phyloP scores from a whole-genome alignment of 2,797 vertebrate species.

The Cossypha caffra region DNA sequence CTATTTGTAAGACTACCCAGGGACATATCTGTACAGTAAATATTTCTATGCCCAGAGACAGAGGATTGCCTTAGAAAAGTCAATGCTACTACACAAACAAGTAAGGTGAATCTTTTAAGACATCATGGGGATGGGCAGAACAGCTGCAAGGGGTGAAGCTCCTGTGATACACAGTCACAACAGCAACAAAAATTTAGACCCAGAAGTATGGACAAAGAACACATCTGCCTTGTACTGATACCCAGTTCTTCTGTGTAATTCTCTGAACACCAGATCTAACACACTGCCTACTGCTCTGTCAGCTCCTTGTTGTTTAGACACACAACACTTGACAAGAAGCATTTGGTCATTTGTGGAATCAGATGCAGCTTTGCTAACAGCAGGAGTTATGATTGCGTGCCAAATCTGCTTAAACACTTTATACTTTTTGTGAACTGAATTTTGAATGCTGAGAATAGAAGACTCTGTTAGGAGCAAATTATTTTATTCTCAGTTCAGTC shows the following conservation, averaged over 20 bases:
- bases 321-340: background rate
- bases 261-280: background rate
- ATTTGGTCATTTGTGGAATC: background rate
- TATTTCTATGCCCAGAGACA: background rate
- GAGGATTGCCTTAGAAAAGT: background rate
- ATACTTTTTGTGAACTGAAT: background rate
- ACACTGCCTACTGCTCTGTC: background rate
- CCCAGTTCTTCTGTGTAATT: background rate
- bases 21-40: background rate
- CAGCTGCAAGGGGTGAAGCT: background rate
- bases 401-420: background rate
- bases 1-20: background rate
- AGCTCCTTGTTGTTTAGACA: background rate
- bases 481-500: background rate
- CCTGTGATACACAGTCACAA: background rate
- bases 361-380: background rate
- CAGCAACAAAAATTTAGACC: background rate
- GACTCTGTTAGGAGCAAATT: background rate
- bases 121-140: background rate
- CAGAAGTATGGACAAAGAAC: background rate
- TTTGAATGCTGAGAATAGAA: background rate
- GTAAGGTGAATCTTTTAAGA: background rate
- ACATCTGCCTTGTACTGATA: background rate
- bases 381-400: background rate
- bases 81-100: background rate